phyloP scores from a whole-genome alignment of 2,888 invertebrate genomes.

The Zaprionus obscuricornis region DNA sequence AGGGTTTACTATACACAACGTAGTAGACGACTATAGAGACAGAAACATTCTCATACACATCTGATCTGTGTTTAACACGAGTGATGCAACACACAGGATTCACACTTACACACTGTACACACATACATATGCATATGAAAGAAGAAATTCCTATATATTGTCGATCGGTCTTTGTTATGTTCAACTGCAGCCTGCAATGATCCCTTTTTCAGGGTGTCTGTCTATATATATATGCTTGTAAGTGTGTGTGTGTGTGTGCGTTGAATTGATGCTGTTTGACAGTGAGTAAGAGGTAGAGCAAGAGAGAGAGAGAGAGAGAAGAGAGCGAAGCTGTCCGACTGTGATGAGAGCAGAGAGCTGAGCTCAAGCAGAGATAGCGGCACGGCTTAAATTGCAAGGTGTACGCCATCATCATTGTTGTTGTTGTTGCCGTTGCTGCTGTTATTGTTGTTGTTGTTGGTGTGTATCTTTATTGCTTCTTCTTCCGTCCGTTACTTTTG shows the following conservation, averaged over 20 bases:
- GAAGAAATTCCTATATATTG: slow-evolving; percentile 67
- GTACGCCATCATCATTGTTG: slow-evolving; percentile 48
- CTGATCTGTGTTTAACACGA: slow-evolving; percentile 66
- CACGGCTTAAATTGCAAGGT: slow-evolving; percentile 77
- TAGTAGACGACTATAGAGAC: slow-evolving; percentile 7
- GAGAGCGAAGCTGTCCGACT: slow-evolving; percentile 21
- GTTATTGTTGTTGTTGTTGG: slow-evolving; percentile 41
- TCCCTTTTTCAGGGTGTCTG: slow-evolving; percentile 60
- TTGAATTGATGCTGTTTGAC: slow-evolving; percentile 58
- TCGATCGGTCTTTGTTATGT: slow-evolving; percentile 58
- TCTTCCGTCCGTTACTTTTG: slow-evolving; percentile 74
- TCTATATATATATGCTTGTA: slow-evolving; percentile 17
- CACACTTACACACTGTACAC: slow-evolving; percentile 21
- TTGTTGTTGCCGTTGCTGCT: slow-evolving; percentile 27
- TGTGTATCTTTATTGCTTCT: slow-evolving; percentile 72
- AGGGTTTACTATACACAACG: slow-evolving; percentile 9
- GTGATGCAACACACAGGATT: slow-evolving; percentile 71
- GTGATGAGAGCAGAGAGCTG: slow-evolving; percentile 34
- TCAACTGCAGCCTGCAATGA: slow-evolving; percentile 49
- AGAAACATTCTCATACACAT: slow-evolving; percentile 64
- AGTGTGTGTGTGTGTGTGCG: slow-evolving; percentile 35
- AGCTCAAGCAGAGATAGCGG: slow-evolving; percentile 62
- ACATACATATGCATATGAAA: background rate
- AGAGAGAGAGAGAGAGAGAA: slow-evolving; percentile 15
- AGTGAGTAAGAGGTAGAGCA: slow-evolving; percentile 3